Base-by-base conservation (phyloP, 2,113 vertebrate genomes). In the Nothoprocta pentlandii region DNA sequence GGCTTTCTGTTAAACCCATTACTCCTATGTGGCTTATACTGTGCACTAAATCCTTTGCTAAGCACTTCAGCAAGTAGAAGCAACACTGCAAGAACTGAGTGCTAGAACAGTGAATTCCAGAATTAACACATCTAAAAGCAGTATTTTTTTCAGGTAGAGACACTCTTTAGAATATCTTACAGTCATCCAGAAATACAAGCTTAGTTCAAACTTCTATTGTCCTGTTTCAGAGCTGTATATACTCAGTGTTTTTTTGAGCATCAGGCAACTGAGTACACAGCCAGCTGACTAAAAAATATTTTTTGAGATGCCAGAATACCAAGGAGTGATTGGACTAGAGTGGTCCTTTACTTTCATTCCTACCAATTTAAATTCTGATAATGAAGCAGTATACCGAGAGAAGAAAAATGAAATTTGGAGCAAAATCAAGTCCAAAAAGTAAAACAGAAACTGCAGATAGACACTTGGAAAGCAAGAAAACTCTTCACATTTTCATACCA, bases 201-300 rank as follows among this genome's bases (percentile, higher is more conserved):
- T 12, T 17, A 49, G 49, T 53, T 41, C 6, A 51, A 22, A 34
- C 4, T 25, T 19, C 28, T 14, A 32, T 16, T 30, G 32, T 12
- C 17, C 30, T 3, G 1, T 56, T 54, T 49, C 39, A 39, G 30
- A 2, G 6, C 30, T 21, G 44, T 66, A 21, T 0, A 1, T 32
- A 28, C 44, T 42, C 59, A 54, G 28, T 3, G 4, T 28, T 36
- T 47, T 30, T 19, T 30, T 19, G 16, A 22, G 10, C 6, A 15
- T 46, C 36, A 21, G 12, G 9, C 26, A 28, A 5, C 28, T 47
- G 5, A 1, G 8, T 7, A 30, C 42, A 11, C 2, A 4, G 12
- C 28, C 36, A 21, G 9, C 7, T 51, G 11, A 21, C 66, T 47
- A 41, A 56, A 28, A 21, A 2, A n/a, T 21, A 19, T 61, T 61